These are phyloP conservation scores for Takifugu ocellatus DNA, from an alignment of 2,797 vertebrate species.

Conservation along the genomic window DNA sequence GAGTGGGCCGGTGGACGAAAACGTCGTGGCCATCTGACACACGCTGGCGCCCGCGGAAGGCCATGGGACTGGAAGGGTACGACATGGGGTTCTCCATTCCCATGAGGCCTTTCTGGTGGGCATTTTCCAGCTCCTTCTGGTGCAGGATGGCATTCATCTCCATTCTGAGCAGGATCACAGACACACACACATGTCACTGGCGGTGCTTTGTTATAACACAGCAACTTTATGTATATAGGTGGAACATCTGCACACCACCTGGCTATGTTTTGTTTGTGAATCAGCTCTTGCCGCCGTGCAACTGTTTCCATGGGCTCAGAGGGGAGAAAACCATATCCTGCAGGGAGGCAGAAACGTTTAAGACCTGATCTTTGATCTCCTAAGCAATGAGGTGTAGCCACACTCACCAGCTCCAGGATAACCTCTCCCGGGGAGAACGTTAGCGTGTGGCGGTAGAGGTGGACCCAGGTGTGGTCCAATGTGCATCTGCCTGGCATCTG, in stretches of 20 bases:
- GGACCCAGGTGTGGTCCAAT: constrained; percentile 81
- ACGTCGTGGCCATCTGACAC: constrained; percentile 83
- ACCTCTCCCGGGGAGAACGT: constrained; percentile 71
- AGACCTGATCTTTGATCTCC: too few species aligned
- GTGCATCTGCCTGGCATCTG: constrained; percentile 86
- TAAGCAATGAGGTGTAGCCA: background rate
- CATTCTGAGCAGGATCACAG: constrained; percentile 73
- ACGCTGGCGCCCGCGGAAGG: constrained; percentile 81
- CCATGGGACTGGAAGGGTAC: constrained; percentile 77
- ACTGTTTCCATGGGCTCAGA: constrained; percentile 89
- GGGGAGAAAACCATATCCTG: constrained; percentile 86
- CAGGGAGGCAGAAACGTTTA: constrained; percentile 32
- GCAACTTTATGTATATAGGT: background rate
- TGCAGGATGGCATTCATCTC: constrained; percentile 95
- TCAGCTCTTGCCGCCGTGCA: constrained; percentile 89
- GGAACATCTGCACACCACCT: constrained; percentile 73
- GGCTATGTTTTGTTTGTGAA: constrained; percentile 92
- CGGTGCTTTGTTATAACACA: too few species aligned
- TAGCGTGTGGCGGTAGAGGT: constrained; percentile 76
- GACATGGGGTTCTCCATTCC: constrained; percentile 82
- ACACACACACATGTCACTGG: background rate
- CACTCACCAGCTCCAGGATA: constrained; percentile 81
- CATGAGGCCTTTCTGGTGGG: constrained; percentile 84
- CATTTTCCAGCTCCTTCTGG: constrained; percentile 90
- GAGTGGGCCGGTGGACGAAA: constrained; percentile 79